Evolutionary conservation across 1,140 invertebrate genomes (phyloP).

Genomic region (Sipha flava): DNA sequence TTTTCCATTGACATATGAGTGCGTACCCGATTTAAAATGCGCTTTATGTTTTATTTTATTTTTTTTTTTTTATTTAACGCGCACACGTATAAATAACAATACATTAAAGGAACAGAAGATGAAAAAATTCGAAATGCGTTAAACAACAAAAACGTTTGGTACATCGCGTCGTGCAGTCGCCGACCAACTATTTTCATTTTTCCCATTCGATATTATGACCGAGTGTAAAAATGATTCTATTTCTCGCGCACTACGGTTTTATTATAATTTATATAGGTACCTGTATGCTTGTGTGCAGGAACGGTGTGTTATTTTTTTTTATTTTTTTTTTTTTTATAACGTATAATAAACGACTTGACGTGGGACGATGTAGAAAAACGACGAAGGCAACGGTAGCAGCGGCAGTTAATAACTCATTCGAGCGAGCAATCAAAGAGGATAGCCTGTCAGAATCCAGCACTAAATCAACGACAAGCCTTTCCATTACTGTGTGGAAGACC

Average conservation of each 20-base stretch:
- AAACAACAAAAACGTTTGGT: not conserved
- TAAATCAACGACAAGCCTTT: slow-evolving; percentile 32
- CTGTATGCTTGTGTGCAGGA: too few relatives aligned
- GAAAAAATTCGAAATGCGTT: not conserved
- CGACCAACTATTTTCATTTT: not conserved
- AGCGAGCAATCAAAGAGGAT: slow-evolving; percentile 31
- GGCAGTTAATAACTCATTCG: slow-evolving; percentile 27
- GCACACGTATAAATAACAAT: too few relatives aligned
- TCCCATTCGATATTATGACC: too few relatives aligned
- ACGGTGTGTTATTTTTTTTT: not conserved
- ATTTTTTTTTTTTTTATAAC: not conserved
- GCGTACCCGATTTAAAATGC: too few relatives aligned
- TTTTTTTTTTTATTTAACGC: too few relatives aligned
- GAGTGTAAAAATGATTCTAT: too few relatives aligned
- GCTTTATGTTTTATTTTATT: too few relatives aligned
- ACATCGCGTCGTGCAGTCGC: not conserved
- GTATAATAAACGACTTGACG: not conserved
- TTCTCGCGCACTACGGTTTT: not conserved
- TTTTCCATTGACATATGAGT: too few relatives aligned
- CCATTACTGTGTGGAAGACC: slow-evolving; percentile 11
- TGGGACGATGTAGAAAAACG: not conserved
- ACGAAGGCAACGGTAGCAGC: not conserved
- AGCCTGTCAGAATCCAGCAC: slow-evolving; percentile 22
- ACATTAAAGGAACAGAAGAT: not conserved
- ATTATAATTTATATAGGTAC: not conserved